Evolutionary conservation across 2,797 vertebrate genomes (phyloP).

Genomic region (Poecilia velifera): DNA sequence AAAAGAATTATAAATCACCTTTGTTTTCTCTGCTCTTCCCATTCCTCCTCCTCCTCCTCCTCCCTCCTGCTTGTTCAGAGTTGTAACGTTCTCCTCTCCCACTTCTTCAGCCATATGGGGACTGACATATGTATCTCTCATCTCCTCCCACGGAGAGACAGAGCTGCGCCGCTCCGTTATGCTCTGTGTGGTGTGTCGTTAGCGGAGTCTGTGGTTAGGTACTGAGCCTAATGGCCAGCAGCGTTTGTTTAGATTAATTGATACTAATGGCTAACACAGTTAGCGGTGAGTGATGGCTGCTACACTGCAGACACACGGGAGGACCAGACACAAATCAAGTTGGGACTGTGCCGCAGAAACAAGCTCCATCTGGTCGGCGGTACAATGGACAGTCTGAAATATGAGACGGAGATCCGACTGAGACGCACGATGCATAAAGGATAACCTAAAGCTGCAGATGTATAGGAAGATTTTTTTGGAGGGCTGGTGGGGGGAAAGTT

Average conservation of each 20-base stretch:
- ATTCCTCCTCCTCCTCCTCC: slow-evolving; percentile 5
- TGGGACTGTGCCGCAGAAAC: slow-evolving; percentile 48
- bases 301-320: slow-evolving; percentile 56
- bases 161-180: slow-evolving; percentile 20
- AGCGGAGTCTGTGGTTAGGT: slow-evolving; percentile 63
- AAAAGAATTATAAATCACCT: slow-evolving; percentile 49
- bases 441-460: neutral
- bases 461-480: neutral
- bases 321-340: slow-evolving; percentile 71
- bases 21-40: slow-evolving; percentile 8
- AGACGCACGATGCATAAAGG: slow-evolving; percentile 5
- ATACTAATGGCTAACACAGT: slow-evolving; percentile 77
- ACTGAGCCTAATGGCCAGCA: slow-evolving; percentile 69
- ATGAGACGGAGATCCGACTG: slow-evolving; percentile 3
- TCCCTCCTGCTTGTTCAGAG: slow-evolving; percentile 22
- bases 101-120: slow-evolving; percentile 58
- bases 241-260: slow-evolving; percentile 78
- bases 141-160: slow-evolving; percentile 54
- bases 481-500: neutral
- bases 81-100: slow-evolving; percentile 46
- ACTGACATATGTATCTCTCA: slow-evolving; percentile 62
- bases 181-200: slow-evolving; percentile 52
- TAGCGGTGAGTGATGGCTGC: slow-evolving; percentile 73
- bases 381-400: slow-evolving; percentile 23
- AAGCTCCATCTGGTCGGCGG: slow-evolving; percentile 49